phyloP scores from a whole-genome alignment of 2,888 invertebrate species.

The Archips crataeganus region DNA sequence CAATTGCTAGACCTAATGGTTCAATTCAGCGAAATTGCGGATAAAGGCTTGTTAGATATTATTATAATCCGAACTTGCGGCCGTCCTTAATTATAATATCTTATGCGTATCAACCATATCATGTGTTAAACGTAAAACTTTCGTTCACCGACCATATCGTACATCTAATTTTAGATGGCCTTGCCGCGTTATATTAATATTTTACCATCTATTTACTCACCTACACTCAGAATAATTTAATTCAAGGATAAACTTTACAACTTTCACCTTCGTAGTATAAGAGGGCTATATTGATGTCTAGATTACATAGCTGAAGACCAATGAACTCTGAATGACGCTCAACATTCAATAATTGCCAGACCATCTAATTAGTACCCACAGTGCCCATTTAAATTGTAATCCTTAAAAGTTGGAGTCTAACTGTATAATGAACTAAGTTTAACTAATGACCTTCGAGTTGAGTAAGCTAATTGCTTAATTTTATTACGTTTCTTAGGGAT shows the following conservation, averaged over 20 bases:
- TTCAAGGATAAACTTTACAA: neutral
- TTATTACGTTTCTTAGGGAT: neutral
- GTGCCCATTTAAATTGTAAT: neutral
- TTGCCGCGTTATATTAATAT: neutral
- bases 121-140: neutral
- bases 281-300: neutral
- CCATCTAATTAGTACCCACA: neutral
- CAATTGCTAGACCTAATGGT: no score
- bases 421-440: neutral
- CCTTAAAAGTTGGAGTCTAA: neutral
- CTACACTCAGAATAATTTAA: neutral
- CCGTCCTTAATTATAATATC: no score
- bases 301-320: neutral
- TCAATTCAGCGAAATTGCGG: no score
- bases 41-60: no score
- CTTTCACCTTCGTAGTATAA: neutral
- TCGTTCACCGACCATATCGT: neutral
- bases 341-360: neutral
- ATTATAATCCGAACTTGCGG: no score
- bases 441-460: neutral
- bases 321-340: neutral
- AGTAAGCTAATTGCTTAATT: constrained; percentile 1
- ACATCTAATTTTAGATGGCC: constrained; percentile 1
- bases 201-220: neutral
- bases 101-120: neutral